These are phyloP conservation scores for Erannis defoliaria DNA, from an alignment of 2,888 invertebrate genomes.

Conservation along the genomic window DNA sequence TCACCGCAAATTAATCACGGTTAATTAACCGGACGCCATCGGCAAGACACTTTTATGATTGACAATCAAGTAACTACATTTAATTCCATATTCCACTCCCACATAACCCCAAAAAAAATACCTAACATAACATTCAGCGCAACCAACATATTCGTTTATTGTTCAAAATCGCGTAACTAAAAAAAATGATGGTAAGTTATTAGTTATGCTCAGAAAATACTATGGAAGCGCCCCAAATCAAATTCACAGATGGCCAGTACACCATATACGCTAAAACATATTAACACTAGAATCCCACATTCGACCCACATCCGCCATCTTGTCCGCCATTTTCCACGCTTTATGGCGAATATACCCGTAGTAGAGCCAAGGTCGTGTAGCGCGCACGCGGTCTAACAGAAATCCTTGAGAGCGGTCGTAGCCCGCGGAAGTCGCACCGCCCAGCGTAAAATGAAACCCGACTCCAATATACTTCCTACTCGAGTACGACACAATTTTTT, in stretches of 20 bases:
- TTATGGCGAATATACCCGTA: conserved; percentile 58
- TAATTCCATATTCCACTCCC: conserved; percentile 29
- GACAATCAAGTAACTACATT: conserved; percentile 12
- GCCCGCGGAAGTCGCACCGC: conserved; percentile 75
- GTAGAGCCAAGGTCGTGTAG: conserved; percentile 75
- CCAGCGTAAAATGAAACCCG: conserved; percentile 65
- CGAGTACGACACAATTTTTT: conserved; percentile 23
- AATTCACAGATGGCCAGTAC: not conserved
- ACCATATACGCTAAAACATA: conserved; percentile 15
- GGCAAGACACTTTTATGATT: conserved; percentile 10
- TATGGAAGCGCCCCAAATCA: not conserved
- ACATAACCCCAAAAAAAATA: conserved; percentile 16
- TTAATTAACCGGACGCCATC: conserved; percentile 9
- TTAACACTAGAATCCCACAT: conserved; percentile 16
- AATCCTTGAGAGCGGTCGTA: conserved; percentile 78
- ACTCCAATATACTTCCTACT: conserved; percentile 60
- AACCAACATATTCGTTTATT: not conserved
- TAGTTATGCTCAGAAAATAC: not conserved
- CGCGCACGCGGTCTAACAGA: conserved; percentile 71
- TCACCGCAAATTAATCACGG: conserved; percentile 18
- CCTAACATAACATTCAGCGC: not conserved
- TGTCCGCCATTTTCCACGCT: conserved; percentile 41
- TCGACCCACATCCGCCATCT: conserved; percentile 39
- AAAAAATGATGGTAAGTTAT: not conserved
- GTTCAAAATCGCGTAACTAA: not conserved